Evolutionary conservation across 2,888 invertebrate genomes (phyloP).

Genomic region (Eupithecia vulgata): DNA sequence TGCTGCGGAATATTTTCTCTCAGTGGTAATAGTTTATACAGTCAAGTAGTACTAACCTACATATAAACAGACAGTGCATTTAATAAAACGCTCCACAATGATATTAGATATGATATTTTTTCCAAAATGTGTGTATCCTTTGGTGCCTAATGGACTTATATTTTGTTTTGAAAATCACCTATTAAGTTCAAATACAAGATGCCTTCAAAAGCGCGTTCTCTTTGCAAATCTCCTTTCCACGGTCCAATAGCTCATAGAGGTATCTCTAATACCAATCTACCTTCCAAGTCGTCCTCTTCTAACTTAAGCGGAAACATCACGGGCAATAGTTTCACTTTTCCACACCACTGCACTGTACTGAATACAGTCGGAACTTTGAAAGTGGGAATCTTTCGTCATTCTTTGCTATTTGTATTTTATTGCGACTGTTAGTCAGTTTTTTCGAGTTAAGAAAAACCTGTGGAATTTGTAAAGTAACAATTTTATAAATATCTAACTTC

Average conservation of each 20-base stretch:
- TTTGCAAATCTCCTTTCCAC: not conserved
- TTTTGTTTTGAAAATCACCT: not conserved
- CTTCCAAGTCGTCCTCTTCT: conserved; percentile 26
- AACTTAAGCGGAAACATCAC: conserved; percentile 48
- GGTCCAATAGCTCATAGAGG: not conserved
- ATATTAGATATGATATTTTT: not conserved
- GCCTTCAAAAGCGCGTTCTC: not conserved
- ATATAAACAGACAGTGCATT: no score
- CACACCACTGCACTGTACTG: conserved; percentile 71
- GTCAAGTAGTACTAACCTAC: no score
- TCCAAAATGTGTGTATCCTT: not conserved
- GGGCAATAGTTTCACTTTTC: conserved; percentile 80
- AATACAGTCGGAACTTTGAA: conserved; percentile 73
- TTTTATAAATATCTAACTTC: no score
- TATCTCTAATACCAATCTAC: conserved; percentile 3
- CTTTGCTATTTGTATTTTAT: conserved; percentile 50
- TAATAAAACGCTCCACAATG: no score
- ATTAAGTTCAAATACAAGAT: not conserved
- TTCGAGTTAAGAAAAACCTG: not conserved
- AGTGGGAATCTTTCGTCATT: conserved; percentile 70
- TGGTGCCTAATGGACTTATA: no score
- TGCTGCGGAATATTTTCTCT: no score
- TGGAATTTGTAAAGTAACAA: no score
- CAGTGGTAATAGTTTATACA: no score
- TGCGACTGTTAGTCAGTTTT: conserved; percentile 13